A percentile compares a stretch with the other conserved stretches of the same genome.
phyloP scores from a whole-genome alignment of 92 coral and sea anemone species.

The Zoanthus sansibaricus region DNA sequence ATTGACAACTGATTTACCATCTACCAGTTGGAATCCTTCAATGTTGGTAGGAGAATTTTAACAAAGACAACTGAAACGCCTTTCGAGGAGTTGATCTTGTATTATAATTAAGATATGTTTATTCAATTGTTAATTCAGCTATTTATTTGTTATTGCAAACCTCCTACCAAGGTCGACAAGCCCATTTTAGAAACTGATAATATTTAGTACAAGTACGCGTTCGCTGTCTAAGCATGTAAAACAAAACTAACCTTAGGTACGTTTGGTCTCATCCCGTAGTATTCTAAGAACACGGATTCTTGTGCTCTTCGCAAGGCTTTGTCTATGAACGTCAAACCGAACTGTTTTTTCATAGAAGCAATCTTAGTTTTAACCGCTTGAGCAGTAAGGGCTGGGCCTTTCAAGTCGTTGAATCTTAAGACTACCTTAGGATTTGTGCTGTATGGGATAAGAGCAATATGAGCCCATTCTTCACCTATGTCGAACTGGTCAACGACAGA shows the following conservation, averaged over 20 bases:
- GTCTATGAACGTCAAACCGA: conserved; percentile 38
- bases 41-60: not conserved
- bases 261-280: conserved; percentile 16
- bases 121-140: too few species aligned
- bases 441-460: conserved; percentile 28
- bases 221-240: too few species aligned
- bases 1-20: too few species aligned
- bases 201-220: too few species aligned
- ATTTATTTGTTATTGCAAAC: too few species aligned
- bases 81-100: too few species aligned
- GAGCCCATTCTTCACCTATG: conserved; percentile 18
- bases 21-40: too few species aligned
- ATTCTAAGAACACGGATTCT: not conserved
- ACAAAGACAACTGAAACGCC: not conserved
- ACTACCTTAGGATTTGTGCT: conserved; percentile 7
- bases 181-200: too few species aligned
- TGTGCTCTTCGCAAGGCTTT: conserved; percentile 26
- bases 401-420: conserved; percentile 27
- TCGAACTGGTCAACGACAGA: conserved; percentile 23
- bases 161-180: too few species aligned
- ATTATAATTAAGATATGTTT: too few species aligned
- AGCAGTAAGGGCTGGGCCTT: conserved; percentile 24
- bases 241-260: conserved; percentile 8
- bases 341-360: not conserved
- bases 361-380: not conserved